Conservation (phyloP, 1,140 invertebrate species). For the Acromyrmex charruanus region DNA sequence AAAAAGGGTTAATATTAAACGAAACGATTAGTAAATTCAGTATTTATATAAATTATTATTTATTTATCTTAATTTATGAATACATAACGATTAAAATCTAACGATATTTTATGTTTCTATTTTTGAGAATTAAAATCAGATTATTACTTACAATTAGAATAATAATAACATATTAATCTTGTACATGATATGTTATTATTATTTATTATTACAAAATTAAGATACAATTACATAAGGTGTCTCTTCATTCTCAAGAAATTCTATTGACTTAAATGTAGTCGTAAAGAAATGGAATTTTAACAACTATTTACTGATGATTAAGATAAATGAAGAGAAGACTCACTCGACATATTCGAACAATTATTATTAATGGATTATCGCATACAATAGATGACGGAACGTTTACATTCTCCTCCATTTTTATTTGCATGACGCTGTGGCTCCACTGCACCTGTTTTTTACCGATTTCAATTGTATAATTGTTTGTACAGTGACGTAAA, state of each 20-base stretch:
- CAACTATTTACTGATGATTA: background rate
- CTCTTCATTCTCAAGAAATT: background rate
- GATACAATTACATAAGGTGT: background rate
- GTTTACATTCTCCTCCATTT: background rate
- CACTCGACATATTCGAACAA: background rate
- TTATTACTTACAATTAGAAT: background rate
- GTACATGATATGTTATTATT: background rate
- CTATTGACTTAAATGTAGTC: background rate
- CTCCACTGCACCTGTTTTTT: conserved; percentile 22
- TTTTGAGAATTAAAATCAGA: background rate
- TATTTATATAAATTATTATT: background rate
- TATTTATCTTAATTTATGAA: background rate
- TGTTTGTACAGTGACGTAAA: conserved; percentile 10
- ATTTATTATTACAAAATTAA: background rate
- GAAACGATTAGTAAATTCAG: background rate
- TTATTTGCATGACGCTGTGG: conserved; percentile 5
- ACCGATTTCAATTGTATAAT: conserved; percentile 16
- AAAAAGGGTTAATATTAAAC: background rate
- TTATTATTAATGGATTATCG: conserved; percentile 43
- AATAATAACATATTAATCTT: background rate
- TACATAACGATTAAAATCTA: background rate
- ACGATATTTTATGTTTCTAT: background rate
- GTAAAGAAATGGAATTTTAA: background rate
- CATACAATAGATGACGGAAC: conserved; percentile 15
- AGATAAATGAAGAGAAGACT: background rate